These are phyloP conservation scores for Ariopsis seemanni DNA, from an alignment of 2,113 vertebrate genomes.

Conservation along the genomic window DNA sequence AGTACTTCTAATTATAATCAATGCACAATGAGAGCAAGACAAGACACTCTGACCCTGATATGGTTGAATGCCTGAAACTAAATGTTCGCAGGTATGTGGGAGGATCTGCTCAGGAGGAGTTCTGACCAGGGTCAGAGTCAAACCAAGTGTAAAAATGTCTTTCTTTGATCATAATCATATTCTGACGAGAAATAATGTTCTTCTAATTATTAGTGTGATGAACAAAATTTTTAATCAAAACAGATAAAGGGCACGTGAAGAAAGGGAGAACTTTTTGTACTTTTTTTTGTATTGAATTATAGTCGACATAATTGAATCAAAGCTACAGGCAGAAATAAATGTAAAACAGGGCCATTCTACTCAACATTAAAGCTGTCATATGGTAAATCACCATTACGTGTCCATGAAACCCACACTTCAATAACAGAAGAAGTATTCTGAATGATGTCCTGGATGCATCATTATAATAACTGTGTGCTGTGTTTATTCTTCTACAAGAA, in stretches of 20 bases:
- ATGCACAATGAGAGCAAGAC: constrained; percentile 40
- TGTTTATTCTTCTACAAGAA: background rate
- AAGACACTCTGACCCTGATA: constrained; percentile 34
- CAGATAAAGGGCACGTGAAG: constrained; percentile 44
- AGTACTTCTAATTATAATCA: constrained; percentile 44
- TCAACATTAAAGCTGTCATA: constrained; percentile 2
- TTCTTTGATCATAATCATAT: constrained; percentile 45
- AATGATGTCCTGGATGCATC: background rate
- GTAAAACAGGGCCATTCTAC: background rate
- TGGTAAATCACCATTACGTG: background rate
- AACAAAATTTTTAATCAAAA: constrained; percentile 44
- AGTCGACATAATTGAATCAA: background rate
- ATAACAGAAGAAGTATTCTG: background rate
- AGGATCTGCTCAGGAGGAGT: constrained; percentile 31
- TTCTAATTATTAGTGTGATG: constrained; percentile 40
- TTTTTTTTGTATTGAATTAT: constrained; percentile 14
- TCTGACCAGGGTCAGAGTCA: constrained; percentile 41
- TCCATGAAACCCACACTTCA: background rate
- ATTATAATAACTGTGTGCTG: background rate
- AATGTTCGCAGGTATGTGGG: constrained; percentile 40
- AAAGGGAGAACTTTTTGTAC: background rate
- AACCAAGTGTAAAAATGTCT: constrained; percentile 34
- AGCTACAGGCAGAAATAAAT: constrained; percentile 4
- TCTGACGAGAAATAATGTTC: constrained; percentile 19
- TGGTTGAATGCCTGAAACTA: constrained; percentile 34